Base-by-base conservation (phyloP, 35 echinoderm and acorn worm genomes). In the Ophioderma brevispina region DNA sequence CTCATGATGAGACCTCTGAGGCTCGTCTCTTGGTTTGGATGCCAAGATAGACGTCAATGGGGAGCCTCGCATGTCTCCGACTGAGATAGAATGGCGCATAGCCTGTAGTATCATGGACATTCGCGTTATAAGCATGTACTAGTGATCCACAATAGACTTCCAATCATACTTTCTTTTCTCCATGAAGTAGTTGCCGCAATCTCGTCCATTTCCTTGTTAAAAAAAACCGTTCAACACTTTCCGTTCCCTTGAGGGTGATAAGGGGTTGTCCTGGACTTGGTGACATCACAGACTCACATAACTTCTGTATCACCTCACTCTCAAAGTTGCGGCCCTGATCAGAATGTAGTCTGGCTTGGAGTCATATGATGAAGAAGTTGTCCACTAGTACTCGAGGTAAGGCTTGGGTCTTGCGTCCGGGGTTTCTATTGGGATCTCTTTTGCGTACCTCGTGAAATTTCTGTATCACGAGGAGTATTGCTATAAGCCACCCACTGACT, bases 321-420 rank as follows among this genome's bases (percentile, higher is more conserved):
- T n/a, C n/a, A n/a, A n/a, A n/a, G n/a, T 90, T 85, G 31, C 77
- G 55, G 25, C 93, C 63, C 81, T 91, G 87, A 43, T 94, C 83
- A 17, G 70, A 36, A 41, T 91, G 88, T 13, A 94, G 13, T 28
- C 76, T 52, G 14, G n/a, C 76, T 23, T 88, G 82, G 90, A 46
- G 5, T 87, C 92, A 39, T 94, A 89, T 86, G 90, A 0, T n/a
- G 32, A 92, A 80, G 33, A 76, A 84, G 13, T 85, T 28, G 0
- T 87, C 33, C 40, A 52, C 38, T 34, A 87, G 78, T 31, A 76
- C 37, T 85, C 43, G 55, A 33, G 93, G 82, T 1, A 76, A 81
- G 1, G 83, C 91, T 4, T 42, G n/a, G n/a, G n/a, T n/a, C n/a
- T 36, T 13, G 93, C 93, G 15, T 50, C 75, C 33, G 91, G 93